Evolutionary conservation across 2,797 vertebrate species (phyloP), one percentile per base, ranked within the genome.

Genomic region (Peromyscus melanophrys): DNA sequence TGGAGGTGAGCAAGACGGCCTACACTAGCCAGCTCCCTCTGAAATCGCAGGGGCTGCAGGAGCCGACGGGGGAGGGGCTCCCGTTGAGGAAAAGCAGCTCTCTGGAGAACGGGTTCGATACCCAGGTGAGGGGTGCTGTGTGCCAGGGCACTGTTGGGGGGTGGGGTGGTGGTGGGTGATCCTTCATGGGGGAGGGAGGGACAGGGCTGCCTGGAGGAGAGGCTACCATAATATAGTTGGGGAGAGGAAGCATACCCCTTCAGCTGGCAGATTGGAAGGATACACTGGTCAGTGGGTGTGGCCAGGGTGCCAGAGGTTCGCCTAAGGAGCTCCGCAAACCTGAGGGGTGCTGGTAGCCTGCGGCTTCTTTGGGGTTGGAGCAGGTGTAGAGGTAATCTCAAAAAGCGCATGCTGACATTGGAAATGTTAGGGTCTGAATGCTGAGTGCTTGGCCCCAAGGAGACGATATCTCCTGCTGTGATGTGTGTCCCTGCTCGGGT

Each of bases 71-170:
- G 95, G 98, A 97, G 63, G 98, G 98, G 84, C 98, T 98, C 63
- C 95, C 96, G 90, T 98, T 98, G 81, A 98, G 98, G 98, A 98
- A 98, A 98, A 97, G 94, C 97, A 89, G 98, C 98, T 98, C 92
- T 0, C 92, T 98, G 57, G 99, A 99, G 94, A 98, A 98, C 49
- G 98, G 98, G 97, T 99, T 98, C 97, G 99, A 99, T 97, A 98
- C 99, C 76, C 99, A 99, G 99, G 99, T 99, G 98, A 99, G 99
- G 96, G 90, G 82, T 0, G 55, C 29, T 23, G 59, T 0, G 67
- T 97, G 96, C 96, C 90, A 43, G 96, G 85, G 37, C 95, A 67
- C 61, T 43, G 78, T 69, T 90, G 57, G 8, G 0, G 57, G 63
- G 1, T 16, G 7, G 37, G 17, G 0, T 55, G 52, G 13, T 43